Evolutionary conservation across 2,113 vertebrate species (phyloP).

Genomic region (Hepsetus odoe): DNA sequence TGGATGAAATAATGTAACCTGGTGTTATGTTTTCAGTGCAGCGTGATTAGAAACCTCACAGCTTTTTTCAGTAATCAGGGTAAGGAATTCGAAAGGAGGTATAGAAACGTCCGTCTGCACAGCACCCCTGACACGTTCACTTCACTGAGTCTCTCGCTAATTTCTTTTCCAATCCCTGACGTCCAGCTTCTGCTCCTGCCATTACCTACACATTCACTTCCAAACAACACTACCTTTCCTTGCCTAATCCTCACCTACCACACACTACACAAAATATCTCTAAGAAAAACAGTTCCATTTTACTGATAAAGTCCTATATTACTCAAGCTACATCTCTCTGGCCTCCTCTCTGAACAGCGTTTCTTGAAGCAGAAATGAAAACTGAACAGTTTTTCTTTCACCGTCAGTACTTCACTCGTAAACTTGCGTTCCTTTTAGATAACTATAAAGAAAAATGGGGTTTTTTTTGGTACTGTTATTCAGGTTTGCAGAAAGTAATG

Average conservation of each 20-base stretch:
- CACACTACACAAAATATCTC: constrained; percentile 20
- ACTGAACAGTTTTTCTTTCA: neutral
- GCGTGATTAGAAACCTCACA: too few relatives aligned
- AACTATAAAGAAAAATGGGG: neutral
- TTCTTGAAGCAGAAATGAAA: neutral
- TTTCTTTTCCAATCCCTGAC: neutral
- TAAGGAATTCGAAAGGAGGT: neutral
- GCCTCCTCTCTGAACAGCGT: neutral
- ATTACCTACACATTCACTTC: neutral
- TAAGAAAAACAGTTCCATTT: neutral
- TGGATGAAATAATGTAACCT: neutral
- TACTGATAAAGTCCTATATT: neutral
- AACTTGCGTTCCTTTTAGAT: neutral
- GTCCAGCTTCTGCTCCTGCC: neutral
- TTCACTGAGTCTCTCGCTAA: constrained; percentile 1
- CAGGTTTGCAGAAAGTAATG: neutral
- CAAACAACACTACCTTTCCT: constrained; percentile 12
- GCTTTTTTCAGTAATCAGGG: too few relatives aligned
- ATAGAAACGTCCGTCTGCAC: neutral
- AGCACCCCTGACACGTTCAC: constrained; percentile 27
- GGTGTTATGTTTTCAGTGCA: too few relatives aligned
- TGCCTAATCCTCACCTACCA: constrained; percentile 9
- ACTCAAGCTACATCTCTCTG: neutral
- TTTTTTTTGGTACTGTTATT: constrained; percentile 3
- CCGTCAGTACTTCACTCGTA: neutral